phyloP scores from a whole-genome alignment of 2,113 vertebrate species.

The Addax nasomaculatus region DNA sequence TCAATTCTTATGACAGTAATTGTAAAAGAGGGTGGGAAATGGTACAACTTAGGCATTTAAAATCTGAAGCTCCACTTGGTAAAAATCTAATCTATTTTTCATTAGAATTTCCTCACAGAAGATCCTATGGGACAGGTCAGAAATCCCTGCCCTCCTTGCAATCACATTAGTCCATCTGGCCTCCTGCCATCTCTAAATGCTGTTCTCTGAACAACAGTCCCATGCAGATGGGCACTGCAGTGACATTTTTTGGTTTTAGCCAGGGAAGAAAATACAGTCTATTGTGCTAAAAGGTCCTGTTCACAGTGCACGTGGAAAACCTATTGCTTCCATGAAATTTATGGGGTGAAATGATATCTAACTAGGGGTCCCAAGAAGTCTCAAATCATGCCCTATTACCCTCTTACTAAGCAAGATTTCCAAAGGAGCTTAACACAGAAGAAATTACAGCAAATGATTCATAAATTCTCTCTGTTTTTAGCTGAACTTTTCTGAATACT shows the following conservation, averaged over 20 bases:
- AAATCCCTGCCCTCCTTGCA: neutral
- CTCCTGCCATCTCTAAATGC: slow-evolving; percentile 8
- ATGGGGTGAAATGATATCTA: neutral
- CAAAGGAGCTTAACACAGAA: neutral
- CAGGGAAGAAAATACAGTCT: neutral
- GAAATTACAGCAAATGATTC: neutral
- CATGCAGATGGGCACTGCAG: neutral
- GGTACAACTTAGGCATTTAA: neutral
- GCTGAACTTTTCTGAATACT: neutral
- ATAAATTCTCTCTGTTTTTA: neutral
- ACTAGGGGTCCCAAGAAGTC: neutral
- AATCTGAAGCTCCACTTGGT: slow-evolving; percentile 50
- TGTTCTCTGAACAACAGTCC: neutral
- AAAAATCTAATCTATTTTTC: slow-evolving; percentile 72
- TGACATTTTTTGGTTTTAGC: neutral
- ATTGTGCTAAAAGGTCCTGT: neutral
- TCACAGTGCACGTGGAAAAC: neutral
- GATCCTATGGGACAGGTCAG: slow-evolving; percentile 20
- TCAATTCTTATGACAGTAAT: slow-evolving; percentile 31
- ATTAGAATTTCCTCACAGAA: slow-evolving; percentile 38
- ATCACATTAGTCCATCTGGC: neutral
- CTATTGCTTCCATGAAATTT: neutral
- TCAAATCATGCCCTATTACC: neutral
- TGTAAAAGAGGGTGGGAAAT: slow-evolving; percentile 41
- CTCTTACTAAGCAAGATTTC: neutral